Conservation (phyloP, 2,888 invertebrate species). For the Thereva nobilitata region DNA sequence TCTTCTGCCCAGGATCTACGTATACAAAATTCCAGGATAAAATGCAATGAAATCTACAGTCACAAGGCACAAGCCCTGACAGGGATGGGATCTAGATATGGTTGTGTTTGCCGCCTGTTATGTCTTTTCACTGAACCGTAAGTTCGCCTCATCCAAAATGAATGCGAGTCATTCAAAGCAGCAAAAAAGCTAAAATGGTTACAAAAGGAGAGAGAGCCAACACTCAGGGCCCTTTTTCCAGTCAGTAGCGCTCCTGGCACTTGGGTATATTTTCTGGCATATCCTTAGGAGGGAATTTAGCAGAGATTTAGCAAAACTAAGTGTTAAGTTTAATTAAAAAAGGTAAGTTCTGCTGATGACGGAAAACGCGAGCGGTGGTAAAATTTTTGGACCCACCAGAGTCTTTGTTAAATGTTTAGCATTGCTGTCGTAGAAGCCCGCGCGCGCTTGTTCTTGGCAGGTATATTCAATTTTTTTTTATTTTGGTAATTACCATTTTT, state of each 20-base stretch:
- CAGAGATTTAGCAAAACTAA: constrained; percentile 30
- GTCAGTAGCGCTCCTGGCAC: neutral
- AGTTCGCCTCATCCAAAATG: constrained; percentile 26
- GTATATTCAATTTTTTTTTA: too few species aligned
- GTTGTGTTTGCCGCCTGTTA: neutral
- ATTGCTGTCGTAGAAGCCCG: too few species aligned
- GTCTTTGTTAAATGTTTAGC: too few species aligned
- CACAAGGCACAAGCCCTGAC: too few species aligned
- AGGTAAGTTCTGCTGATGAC: constrained; percentile 26
- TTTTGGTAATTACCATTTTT: too few species aligned
- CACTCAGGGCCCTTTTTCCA: constrained; percentile 12
- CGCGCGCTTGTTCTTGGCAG: too few species aligned
- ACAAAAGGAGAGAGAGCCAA: constrained; percentile 17
- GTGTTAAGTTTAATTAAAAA: constrained; percentile 26
- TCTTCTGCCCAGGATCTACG: too few species aligned
- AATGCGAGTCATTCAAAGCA: constrained; percentile 27
- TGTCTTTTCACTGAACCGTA: constrained; percentile 29
- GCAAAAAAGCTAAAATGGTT: constrained; percentile 24
- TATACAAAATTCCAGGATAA: too few species aligned
- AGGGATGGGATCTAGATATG: too few species aligned
- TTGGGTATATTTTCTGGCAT: constrained; percentile 1
- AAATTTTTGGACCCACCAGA: constrained; percentile 11
- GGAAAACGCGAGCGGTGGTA: neutral
- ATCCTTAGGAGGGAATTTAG: constrained; percentile 17
- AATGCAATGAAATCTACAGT: too few species aligned